phyloP scores from a whole-genome alignment of 2,797 vertebrate genomes.

The Pachyuromys duprasi region DNA sequence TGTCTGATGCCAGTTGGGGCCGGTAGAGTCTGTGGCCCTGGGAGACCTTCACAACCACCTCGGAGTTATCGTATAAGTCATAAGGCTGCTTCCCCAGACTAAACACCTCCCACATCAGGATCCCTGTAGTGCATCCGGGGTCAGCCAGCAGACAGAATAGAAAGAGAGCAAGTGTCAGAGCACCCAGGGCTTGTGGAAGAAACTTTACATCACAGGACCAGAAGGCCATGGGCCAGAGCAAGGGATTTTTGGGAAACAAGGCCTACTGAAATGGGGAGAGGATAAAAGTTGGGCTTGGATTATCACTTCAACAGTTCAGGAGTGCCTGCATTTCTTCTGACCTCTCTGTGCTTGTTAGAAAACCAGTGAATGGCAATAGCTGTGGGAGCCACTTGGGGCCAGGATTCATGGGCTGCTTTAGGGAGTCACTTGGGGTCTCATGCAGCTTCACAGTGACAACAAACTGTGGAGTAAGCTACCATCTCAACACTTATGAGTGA shows the following conservation, averaged over 20 bases:
- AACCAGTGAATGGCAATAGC: background rate
- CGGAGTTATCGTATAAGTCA: constrained; percentile 82
- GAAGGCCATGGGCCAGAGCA: background rate
- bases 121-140: constrained; percentile 76
- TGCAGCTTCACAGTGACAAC: background rate
- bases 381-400: background rate
- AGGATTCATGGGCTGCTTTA: background rate
- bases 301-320: background rate
- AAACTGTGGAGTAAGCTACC: background rate
- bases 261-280: background rate
- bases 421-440: background rate
- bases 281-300: background rate
- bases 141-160: background rate
- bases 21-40: constrained; percentile 85
- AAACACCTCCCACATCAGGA: constrained; percentile 89
- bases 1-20: constrained; percentile 83
- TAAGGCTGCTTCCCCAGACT: constrained; percentile 87
- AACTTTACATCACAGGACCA: background rate
- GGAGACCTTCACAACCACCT: constrained; percentile 86
- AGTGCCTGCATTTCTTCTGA: background rate
- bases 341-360: background rate
- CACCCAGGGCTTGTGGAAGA: background rate
- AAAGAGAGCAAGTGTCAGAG: constrained; percentile 50
- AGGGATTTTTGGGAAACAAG: background rate
- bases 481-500: background rate